Evolutionary conservation across 2,888 invertebrate species (phyloP), one percentile per base, ranked within the genome.

Genomic region (Tanypteryx hageni): DNA sequence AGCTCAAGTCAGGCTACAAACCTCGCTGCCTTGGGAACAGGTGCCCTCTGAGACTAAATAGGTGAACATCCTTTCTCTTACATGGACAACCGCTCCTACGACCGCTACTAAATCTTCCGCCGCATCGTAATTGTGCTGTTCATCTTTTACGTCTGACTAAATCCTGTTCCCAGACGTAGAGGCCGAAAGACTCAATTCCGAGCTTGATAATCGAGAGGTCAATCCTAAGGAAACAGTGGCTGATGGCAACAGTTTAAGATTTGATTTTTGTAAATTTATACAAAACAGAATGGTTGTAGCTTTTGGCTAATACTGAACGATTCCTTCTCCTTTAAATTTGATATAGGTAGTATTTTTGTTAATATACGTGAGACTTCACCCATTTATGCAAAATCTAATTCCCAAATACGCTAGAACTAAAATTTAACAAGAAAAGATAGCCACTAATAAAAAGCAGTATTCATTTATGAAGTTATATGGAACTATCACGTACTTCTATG

Each of bases 11-110:
- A 76, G 76, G 27, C 22, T 27, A 76, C 76, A 27, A 68, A 68
- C 22, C 22, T 27, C n/a, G 22, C 68, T 68, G 68, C 68, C 76
- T 76, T 76, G 76, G 76, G 76, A 76, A 76, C 76, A 76, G 76
- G 76, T 76, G 76, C 76, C 76, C 27, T 76, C 76, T 14, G 76
- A 76, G 76, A 27, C 68, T n/a, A n/a, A 68, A 68, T 68, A 68
- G 68, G 7, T 7, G 22, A 68, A 27, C 14, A 27, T 1, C 76
- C 76, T 76, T 76, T 27, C 76, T 76, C 76, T 27, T 76, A 11
- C 76, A 27, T 3, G 44, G 44, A 44, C 44, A 44, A 5, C 44
- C 44, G 44, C 44, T 44, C 44, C 44, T 13, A 27, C 22, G 76
- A 27, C 27, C 76, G 27, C 9, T 27, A 76, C 27, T 76, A 76